Evolutionary conservation across 2,888 invertebrate species (phyloP).

Genomic region (Siphlonurus alternatus): DNA sequence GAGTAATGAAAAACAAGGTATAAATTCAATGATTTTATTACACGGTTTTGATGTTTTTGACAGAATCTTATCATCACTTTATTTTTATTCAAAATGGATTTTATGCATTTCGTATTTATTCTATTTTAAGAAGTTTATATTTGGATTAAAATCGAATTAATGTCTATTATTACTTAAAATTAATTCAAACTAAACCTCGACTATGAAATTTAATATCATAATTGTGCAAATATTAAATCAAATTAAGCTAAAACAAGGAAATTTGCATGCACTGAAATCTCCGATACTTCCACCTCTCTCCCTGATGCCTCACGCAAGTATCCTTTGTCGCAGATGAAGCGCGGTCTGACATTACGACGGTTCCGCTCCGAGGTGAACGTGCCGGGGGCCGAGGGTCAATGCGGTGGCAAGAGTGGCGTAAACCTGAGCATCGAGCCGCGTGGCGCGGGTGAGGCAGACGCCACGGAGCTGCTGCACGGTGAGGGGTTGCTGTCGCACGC

Average conservation of each 20-base stretch:
- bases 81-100: not conserved
- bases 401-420: not conserved
- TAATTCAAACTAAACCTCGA: no score
- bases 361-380: constrained; percentile 29
- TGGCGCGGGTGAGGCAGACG: constrained; percentile 26
- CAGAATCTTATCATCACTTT: no score
- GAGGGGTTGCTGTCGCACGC: constrained; percentile 23
- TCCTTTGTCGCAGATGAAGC: constrained; percentile 25
- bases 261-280: no score
- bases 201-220: no score
- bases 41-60: no score
- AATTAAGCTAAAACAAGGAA: no score
- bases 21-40: not conserved
- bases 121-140: constrained; percentile 3
- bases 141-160: not conserved
- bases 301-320: no score
- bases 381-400: not conserved
- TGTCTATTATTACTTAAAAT: no score
- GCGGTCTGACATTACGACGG: constrained; percentile 25
- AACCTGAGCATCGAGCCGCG: constrained; percentile 22
- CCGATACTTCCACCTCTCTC: no score
- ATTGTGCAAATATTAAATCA: no score
- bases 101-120: not conserved
- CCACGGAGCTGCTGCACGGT: constrained; percentile 26
- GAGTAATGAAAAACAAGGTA: constrained; percentile 27